phyloP scores from a whole-genome alignment of 2,113 vertebrate species.

The Cyrtonyx montezumae region DNA sequence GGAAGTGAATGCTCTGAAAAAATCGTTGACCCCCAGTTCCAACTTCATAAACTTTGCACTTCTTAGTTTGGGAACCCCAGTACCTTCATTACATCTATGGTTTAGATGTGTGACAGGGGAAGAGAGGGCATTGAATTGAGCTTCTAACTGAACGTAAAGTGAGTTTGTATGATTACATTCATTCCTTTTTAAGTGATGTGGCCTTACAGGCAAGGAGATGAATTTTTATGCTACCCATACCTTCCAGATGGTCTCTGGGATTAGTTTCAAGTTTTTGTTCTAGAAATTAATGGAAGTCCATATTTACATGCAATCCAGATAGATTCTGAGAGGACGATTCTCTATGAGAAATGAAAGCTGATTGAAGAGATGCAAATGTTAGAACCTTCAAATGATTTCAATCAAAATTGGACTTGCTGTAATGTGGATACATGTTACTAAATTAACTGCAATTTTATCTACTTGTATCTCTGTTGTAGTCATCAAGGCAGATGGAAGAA shows the following conservation, averaged over 20 bases:
- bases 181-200: background rate
- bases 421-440: slow-evolving; percentile 63
- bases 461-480: slow-evolving; percentile 46
- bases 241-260: slow-evolving; percentile 43
- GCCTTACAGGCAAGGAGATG: slow-evolving; percentile 6
- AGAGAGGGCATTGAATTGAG: background rate
- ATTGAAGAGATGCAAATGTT: slow-evolving; percentile 64
- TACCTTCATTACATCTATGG: background rate
- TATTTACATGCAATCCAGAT: slow-evolving; percentile 35
- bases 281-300: slow-evolving; percentile 54
- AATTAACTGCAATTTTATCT: slow-evolving; percentile 61
- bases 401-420: slow-evolving; percentile 63
- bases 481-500: slow-evolving; percentile 65
- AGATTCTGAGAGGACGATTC: slow-evolving; percentile 34
- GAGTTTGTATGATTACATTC: background rate
- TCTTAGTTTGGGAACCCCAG: fast-evolving
- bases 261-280: slow-evolving; percentile 29
- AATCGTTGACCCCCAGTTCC: background rate
- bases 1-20: background rate
- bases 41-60: background rate
- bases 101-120: background rate
- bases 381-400: slow-evolving; percentile 66
- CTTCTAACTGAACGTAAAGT: background rate
- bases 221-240: slow-evolving; percentile 10
- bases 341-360: slow-evolving; percentile 52